Conservation (phyloP, 2,113 vertebrate species). For the Picathartes gymnocephalus region DNA sequence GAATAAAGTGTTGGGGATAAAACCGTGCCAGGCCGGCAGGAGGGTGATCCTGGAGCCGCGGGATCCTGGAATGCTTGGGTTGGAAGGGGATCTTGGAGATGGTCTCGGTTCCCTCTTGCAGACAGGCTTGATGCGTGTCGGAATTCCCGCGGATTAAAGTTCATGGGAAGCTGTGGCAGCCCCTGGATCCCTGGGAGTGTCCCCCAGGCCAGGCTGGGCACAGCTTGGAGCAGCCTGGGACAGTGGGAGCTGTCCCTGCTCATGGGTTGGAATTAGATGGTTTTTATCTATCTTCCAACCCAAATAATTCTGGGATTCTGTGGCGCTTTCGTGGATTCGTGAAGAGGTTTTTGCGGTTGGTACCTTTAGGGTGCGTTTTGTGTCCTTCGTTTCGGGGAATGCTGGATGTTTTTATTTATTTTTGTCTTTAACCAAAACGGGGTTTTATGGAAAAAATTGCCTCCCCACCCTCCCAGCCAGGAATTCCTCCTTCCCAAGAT, state of each 20-base stretch:
- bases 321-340: neutral
- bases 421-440: neutral
- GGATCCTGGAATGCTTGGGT: rapidly evolving
- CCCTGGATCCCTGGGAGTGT: neutral
- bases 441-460: neutral
- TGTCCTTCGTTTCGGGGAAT: neutral
- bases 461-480: neutral
- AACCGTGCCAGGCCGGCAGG: neutral
- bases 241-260: neutral
- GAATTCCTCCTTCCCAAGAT: neutral
- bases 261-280: rapidly evolving
- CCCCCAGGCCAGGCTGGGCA: rapidly evolving
- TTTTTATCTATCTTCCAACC: neutral
- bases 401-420: too few relatives aligned
- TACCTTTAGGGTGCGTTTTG: neutral
- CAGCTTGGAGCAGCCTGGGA: neutral
- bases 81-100: neutral
- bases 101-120: rapidly evolving
- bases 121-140: rapidly evolving
- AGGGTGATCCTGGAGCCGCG: rapidly evolving
- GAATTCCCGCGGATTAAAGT: neutral
- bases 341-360: neutral
- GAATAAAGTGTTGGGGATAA: neutral
- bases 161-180: neutral
- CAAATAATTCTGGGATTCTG: neutral